A percentile compares a stretch with the other conserved stretches of the same genome.
Evolutionary conservation across 2,797 vertebrate species (phyloP).

Genomic region (Potorous gilbertii): DNA sequence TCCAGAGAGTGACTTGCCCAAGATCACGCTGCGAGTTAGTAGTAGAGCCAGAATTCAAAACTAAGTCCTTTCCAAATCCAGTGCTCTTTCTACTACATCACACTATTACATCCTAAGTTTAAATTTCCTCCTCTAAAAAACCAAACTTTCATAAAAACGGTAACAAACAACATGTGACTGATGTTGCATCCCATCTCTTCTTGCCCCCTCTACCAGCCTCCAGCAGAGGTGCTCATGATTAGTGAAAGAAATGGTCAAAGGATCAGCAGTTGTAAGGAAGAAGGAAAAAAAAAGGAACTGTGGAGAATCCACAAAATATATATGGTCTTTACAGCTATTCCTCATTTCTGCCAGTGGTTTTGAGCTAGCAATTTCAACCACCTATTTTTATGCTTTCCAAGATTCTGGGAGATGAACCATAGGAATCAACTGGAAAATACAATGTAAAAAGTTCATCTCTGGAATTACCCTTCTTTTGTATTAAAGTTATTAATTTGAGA

Average conservation of each 20-base stretch:
- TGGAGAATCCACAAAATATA: background rate
- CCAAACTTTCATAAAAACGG: background rate
- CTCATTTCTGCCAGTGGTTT: background rate
- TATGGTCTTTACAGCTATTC: background rate
- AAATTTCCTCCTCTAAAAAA: background rate
- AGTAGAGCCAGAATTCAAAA: background rate
- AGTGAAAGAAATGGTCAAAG: background rate
- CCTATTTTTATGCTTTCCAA: background rate
- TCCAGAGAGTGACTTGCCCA: background rate
- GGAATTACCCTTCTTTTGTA: background rate
- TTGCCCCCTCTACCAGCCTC: background rate
- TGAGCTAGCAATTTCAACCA: background rate
- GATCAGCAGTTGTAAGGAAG: conserved; percentile 3
- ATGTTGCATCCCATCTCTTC: background rate
- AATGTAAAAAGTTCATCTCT: background rate
- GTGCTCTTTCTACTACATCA: background rate
- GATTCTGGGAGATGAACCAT: background rate
- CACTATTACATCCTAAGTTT: background rate
- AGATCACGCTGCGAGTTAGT: background rate
- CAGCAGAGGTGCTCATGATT: background rate
- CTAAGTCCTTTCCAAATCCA: background rate
- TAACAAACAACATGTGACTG: background rate
- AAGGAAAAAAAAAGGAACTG: background rate
- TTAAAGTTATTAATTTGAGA: background rate
- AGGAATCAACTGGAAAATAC: background rate